Base-by-base conservation (phyloP, 2,113 vertebrate genomes). In the Forbesichthys papilliferus region DNA sequence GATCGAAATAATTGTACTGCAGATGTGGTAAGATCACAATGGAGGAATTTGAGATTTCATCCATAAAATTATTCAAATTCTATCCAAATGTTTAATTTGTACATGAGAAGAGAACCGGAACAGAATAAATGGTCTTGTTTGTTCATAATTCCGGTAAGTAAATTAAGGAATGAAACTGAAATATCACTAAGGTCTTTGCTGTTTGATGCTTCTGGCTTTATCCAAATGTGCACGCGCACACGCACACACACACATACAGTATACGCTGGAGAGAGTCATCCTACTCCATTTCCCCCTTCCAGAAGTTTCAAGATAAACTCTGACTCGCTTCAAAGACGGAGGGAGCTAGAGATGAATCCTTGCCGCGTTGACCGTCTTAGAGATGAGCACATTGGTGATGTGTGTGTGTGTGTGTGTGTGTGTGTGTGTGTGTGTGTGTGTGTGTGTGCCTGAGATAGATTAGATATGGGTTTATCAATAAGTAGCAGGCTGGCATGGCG, bases 401-500 rank as follows among this genome's bases (percentile, higher is more conserved):
- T 18, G n/a, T 56, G 54, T 6, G 54, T 18, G n/a, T 56, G 54
- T 18, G 54, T 18, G 14, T 57, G 55, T 57, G 55, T 57, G 55
- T 20, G 27, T 18, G 18, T 57, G 55, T 57, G 55, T 57, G 55
- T 57, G 56, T 58, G 56, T 58, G 56, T 58, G 20, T 58, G 20
- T 58, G 59, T 18, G 55, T 8, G 77, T 81, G 90, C 83, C 85
- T 76, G 71, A 88, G 90, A 91, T 90, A 89, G 87, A 92, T 93
- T 93, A 89, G 91, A 91, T 84, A 88, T 84, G 84, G 82, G 84
- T 94, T 95, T 94, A 94, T 95, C 91, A 91, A 71, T 74, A 87
- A 92, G 84, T 88, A 83, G 79, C 91, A 94, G 94, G 75, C 85
- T 73, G 88, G 82, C 79, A 71, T 46, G 64, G 90, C 83, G 64